Evolutionary conservation across 2,888 invertebrate genomes (phyloP).

Genomic region (Oxyteleia sp.): DNA sequence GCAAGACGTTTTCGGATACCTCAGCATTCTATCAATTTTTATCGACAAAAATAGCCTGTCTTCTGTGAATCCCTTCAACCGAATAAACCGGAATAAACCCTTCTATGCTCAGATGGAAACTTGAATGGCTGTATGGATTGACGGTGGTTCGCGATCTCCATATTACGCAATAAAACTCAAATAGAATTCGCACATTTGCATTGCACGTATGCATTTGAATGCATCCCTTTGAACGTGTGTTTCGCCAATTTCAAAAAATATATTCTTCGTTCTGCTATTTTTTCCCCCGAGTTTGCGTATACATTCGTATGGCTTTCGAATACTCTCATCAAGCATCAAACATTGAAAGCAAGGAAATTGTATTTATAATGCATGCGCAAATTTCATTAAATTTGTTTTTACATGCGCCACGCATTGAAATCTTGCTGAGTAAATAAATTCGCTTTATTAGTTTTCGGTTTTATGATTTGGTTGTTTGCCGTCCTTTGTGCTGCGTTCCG

Average conservation of each 20-base stretch:
- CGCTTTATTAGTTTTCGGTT: constrained; percentile 21
- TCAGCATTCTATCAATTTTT: constrained; percentile 34
- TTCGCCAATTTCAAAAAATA: constrained; percentile 59
- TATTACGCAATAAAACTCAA: constrained; percentile 70
- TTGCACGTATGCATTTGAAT: constrained; percentile 65
- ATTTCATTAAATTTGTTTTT: constrained; percentile 48
- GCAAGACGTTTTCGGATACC: constrained; percentile 36
- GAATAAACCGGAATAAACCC: constrained; percentile 57
- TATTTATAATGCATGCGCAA: constrained; percentile 61
- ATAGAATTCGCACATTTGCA: constrained; percentile 68
- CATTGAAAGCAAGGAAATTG: constrained; percentile 53
- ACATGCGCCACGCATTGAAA: constrained; percentile 2
- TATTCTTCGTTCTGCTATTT: constrained; percentile 48
- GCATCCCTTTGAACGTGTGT: constrained; percentile 61
- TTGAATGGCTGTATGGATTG: constrained; percentile 42
- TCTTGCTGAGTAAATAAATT: constrained; percentile 35
- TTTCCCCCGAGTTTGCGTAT: constrained; percentile 25
- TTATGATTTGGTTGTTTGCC: constrained; percentile 7
- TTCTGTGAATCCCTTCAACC: constrained; percentile 39
- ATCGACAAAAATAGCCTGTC: constrained; percentile 49
- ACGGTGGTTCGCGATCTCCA: constrained; percentile 56
- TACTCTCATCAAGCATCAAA: constrained; percentile 51
- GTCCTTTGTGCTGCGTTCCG: not conserved
- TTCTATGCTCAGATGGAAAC: constrained; percentile 40
- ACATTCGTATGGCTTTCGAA: constrained; percentile 47